A percentile compares a stretch with the other conserved stretches of the same genome.
Evolutionary conservation across 2,113 vertebrate species (phyloP).

Genomic region (Ictidomys tridecemlineatus): DNA sequence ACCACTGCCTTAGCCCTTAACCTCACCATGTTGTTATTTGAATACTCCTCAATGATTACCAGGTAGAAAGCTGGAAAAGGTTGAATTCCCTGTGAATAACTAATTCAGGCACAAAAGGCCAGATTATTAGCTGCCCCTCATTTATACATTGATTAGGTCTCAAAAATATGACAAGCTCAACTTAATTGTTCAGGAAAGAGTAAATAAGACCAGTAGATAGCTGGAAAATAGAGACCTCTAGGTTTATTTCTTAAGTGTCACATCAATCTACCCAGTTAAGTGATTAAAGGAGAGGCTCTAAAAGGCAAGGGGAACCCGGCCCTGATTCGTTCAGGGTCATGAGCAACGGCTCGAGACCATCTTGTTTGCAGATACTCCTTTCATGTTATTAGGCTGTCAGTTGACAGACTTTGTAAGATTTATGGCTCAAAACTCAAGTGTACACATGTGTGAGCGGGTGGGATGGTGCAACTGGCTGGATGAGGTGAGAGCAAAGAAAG

Average conservation of each 20-base stretch:
- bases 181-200: slow-evolving; percentile 75
- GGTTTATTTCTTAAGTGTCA: slow-evolving; percentile 82
- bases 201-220: slow-evolving; percentile 63
- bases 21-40: not conserved
- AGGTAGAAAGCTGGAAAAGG: slow-evolving; percentile 63
- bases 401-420: slow-evolving; percentile 84
- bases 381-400: slow-evolving; percentile 89
- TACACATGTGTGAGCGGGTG: not conserved
- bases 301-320: slow-evolving; percentile 84
- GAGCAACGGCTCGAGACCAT: slow-evolving; percentile 87
- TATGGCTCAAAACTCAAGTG: slow-evolving; percentile 84
- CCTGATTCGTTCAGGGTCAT: slow-evolving; percentile 91
- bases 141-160: slow-evolving; percentile 61
- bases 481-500: not conserved
- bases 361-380: slow-evolving; percentile 89
- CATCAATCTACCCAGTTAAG: slow-evolving; percentile 84
- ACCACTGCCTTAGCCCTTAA: slow-evolving; percentile 40
- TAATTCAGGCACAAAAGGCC: slow-evolving; percentile 13
- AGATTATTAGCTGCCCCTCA: slow-evolving; percentile 14
- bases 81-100: slow-evolving; percentile 57
- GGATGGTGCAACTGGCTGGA: not conserved
- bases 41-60: slow-evolving; percentile 57
- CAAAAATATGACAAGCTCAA: slow-evolving; percentile 66
- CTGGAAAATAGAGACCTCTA: slow-evolving; percentile 70
- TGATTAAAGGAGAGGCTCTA: slow-evolving; percentile 87